Base-by-base conservation (phyloP, 2,888 invertebrate genomes). In the Osedax frankpressi region DNA sequence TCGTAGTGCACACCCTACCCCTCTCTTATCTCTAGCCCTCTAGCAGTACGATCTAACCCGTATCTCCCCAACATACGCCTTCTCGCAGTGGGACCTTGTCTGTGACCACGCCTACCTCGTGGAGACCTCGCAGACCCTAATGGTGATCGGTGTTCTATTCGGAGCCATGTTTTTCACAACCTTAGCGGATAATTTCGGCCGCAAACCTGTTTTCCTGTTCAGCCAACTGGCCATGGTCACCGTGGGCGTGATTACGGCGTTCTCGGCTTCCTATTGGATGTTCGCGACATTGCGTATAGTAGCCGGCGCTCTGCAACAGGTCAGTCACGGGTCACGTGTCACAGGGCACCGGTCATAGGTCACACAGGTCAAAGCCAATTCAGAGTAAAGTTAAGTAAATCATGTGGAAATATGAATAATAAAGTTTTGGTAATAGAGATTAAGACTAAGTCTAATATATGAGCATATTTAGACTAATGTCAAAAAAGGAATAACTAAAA, bases 61-160 rank as follows among this genome's bases (percentile, higher is more conserved):
- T n/a, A n/a, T n/a, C n/a, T n/a, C n/a, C n/a, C 44, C 44, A 6
- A 44, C 44, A 19, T 44, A 19, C 6, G 6, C 44, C 11, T 44
- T 25, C 3, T 72, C 74, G 2, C 76, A 79, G 79, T 79, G 78
- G 78, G 76, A 78, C 44, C 73, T 79, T 70, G 79, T 79, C n/a
- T 79, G 79, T 59, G 77, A 78, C 73, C 59, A 73, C 14, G 74
- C 63, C 29, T 77, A 75, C 73, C 67, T 77, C 72, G 74, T 74
- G 30, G 77, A 79, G 72, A 72, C 74, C 30, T 74, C 79, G 6
- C 78, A 78, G 75, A 77, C 79, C 2, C 73, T 79, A 3, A 77
- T 78, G 68, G 77, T 78, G 59, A 69, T 76, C 28, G 79, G 79
- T 1, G 78, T 79, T 6, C 76, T 79, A 75, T 28, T 79, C 2